Base-by-base conservation (phyloP, 2,113 vertebrate genomes). In the Falco punctatus region DNA sequence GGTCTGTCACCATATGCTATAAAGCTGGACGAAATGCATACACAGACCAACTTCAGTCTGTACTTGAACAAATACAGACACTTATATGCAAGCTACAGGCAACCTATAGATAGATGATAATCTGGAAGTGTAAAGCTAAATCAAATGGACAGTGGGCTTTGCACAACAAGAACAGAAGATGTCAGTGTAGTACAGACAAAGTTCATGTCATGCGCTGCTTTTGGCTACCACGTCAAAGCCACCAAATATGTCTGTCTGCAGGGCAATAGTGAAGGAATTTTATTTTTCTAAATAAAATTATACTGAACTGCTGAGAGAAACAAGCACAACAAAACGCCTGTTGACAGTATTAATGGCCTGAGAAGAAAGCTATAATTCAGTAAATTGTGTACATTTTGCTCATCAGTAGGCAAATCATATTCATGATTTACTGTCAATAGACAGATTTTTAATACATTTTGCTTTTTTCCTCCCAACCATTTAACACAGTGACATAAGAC, bases 211-310 rank as follows among this genome's bases (percentile, higher is more conserved):
- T 23, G 52, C 22, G 42, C 52, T 92, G 67, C 72, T 88, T 83
- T 86, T 93, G 69, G 82, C 66, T 1, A 73, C 54, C 46, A 93
- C 82, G 86, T 92, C 67, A 93, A 95, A 93, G 93, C 38, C 55
- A 44, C 38, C 51, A 93, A 95, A 79, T 88, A 79, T 17, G 48
- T 40, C 33, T 61, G 40, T 52, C 91, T 88, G 79, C 74, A 83
- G 55, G 42, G 71, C 67, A 96, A 93, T 46, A 73, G 62, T 28
- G 58, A 54, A 65, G 66, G 58, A 70, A 94, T 73, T 88, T 61
- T 57, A 55, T 72, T 92, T 84, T 86, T 58, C 69, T 77, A 69
- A 95, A 61, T 65, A 88, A 65, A 95, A 93, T 88, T 73, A 81
- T 49, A 80, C 67, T 38, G 58, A 94, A 62, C 7, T 42, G 46